These are phyloP conservation scores for Bambusicola thoracicus DNA, from an alignment of 2,113 vertebrate species.

Conservation along the genomic window DNA sequence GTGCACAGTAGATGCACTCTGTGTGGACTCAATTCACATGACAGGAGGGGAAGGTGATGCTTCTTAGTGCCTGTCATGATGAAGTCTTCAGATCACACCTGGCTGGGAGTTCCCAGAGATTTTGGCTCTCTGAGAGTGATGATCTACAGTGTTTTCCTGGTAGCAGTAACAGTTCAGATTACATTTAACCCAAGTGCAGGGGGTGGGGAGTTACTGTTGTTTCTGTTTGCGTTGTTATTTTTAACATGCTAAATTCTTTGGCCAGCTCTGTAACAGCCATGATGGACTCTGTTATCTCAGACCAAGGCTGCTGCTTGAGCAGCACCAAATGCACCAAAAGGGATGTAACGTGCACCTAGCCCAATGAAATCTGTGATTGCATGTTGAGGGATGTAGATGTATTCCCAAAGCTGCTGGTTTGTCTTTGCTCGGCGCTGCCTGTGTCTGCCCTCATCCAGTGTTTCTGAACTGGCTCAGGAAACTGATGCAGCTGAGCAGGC, in stretches of 20 bases:
- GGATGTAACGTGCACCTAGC: neutral
- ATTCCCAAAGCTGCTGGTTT: neutral
- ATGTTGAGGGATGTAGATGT: rapidly evolving
- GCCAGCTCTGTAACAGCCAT: neutral
- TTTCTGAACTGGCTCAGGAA: neutral
- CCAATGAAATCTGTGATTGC: neutral
- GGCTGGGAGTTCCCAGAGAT: neutral
- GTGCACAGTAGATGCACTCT: neutral
- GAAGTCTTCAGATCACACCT: neutral
- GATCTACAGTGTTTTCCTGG: neutral
- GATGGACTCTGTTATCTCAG: neutral
- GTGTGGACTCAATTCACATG: neutral
- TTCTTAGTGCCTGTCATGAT: neutral
- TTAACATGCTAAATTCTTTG: conserved; percentile 20
- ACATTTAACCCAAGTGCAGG: neutral
- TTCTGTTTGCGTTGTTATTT: conserved; percentile 27
- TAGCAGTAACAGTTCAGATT: neutral
- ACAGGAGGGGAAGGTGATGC: neutral
- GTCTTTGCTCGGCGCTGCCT: neutral
- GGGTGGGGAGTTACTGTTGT: neutral
- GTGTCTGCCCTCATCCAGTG: rapidly evolving
- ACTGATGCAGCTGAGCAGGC: neutral
- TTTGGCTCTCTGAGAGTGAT: neutral
- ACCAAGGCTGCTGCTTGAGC: neutral
- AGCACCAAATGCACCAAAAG: no score